Evolutionary conservation across 2,888 invertebrate species (phyloP).

Genomic region (Cantharis rustica): DNA sequence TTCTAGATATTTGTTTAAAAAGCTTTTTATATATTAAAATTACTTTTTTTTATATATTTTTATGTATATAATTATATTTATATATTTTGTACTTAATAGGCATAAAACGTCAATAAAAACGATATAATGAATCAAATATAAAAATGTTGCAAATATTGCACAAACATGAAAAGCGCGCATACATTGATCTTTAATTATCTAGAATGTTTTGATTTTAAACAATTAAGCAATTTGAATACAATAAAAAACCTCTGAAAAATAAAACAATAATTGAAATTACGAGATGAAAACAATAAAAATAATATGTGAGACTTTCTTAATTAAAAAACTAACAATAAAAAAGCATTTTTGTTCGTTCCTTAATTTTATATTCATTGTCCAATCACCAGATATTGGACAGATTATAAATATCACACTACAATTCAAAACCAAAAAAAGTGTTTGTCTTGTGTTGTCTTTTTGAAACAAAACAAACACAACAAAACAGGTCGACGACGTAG

Average conservation of each 20-base stretch:
- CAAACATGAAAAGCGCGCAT: conserved; percentile 8
- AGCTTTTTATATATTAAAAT: not conserved
- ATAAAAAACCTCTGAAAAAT: not conserved
- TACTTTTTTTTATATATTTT: not conserved
- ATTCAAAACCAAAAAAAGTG: conserved; percentile 16
- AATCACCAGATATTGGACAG: conserved; percentile 12
- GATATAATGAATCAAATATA: not conserved
- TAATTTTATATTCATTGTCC: conserved; percentile 10
- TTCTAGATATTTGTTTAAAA: conserved; percentile 1
- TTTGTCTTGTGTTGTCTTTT: not conserved
- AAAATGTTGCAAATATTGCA: conserved; percentile 14
- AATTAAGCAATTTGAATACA: not conserved
- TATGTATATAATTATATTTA: not conserved
- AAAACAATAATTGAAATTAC: not conserved
- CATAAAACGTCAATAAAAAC: not conserved
- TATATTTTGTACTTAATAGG: conserved; percentile 1
- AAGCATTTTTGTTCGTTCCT: conserved; percentile 4
- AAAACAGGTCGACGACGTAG: conserved; percentile 5
- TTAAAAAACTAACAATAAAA: conserved; percentile 14
- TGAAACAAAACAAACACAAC: not conserved
- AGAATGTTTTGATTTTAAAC: conserved; percentile 12
- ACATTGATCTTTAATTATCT: conserved; percentile 14
- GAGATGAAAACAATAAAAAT: conserved; percentile 15
- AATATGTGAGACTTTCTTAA: conserved; percentile 17
- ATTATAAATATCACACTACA: conserved; percentile 19